Conservation (phyloP, 2,113 vertebrate species). For the Lethenteron camtschaticum region DNA sequence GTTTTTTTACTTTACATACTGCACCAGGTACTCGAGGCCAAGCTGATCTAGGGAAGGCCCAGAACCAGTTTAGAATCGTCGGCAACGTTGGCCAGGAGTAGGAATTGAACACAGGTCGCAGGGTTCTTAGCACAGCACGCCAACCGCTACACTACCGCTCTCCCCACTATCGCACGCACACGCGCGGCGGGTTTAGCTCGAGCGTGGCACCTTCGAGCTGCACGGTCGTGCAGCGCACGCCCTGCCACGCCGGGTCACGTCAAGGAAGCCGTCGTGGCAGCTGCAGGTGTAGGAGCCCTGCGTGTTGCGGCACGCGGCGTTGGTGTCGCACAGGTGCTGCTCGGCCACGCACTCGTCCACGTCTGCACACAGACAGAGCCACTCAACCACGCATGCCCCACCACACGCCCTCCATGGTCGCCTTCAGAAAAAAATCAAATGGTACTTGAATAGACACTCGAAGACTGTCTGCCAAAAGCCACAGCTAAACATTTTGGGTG, state of each 20-base stretch:
- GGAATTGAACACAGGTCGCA: not conserved
- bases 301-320: conserved; percentile 1
- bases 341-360: not conserved
- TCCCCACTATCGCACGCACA: not conserved
- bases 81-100: not conserved
- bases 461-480: no score
- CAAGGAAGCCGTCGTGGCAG: not conserved
- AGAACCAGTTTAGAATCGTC: not conserved
- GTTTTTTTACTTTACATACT: no score
- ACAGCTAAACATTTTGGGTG: no score
- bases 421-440: no score
- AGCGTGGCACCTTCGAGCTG: not conserved
- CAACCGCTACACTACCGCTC: not conserved
- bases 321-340: not conserved
- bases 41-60: not conserved
- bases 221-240: not conserved
- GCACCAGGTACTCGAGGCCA: not conserved
- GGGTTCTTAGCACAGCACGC: not conserved
- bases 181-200: not conserved
- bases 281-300: not conserved
- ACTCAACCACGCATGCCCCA: no score
- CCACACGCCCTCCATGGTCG: no score
- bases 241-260: not conserved
- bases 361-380: not conserved
- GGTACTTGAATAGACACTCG: no score